A percentile compares a stretch with the other conserved stretches of the same genome.
Evolutionary conservation across 1,140 invertebrate species (phyloP).

Genomic region (Cepaea nemoralis): DNA sequence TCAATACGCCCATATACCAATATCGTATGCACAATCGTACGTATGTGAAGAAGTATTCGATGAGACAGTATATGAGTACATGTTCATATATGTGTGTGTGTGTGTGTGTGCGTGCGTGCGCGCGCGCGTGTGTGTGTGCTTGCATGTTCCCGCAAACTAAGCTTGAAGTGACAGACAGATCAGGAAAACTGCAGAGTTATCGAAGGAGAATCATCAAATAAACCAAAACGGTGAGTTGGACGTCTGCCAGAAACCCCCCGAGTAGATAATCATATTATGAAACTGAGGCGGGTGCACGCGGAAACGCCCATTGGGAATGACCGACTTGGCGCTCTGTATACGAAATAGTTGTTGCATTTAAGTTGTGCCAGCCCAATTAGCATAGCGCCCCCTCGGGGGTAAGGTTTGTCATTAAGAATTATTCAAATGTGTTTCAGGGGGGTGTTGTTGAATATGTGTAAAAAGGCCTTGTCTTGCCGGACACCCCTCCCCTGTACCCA

Average conservation of each 20-base stretch:
- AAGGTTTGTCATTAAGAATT: background rate
- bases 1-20: too few species aligned
- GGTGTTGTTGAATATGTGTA: background rate
- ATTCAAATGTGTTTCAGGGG: background rate
- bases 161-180: background rate
- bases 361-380: background rate
- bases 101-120: too few species aligned
- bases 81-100: too few species aligned
- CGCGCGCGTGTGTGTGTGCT: too few species aligned
- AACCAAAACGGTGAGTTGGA: background rate
- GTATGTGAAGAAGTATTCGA: too few species aligned
- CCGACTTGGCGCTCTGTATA: background rate
- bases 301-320: background rate
- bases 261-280: constrained; percentile 1
- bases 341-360: background rate
- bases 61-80: too few species aligned
- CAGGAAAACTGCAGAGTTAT: too few species aligned
- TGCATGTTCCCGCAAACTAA: background rate
- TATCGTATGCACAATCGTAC: too few species aligned
- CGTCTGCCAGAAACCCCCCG: background rate
- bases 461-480: too few species aligned
- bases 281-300: background rate
- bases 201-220: background rate
- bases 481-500: too few species aligned
- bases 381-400: background rate